phyloP scores from a whole-genome alignment of 2,888 invertebrate species.

The Nomada ruficornis region DNA sequence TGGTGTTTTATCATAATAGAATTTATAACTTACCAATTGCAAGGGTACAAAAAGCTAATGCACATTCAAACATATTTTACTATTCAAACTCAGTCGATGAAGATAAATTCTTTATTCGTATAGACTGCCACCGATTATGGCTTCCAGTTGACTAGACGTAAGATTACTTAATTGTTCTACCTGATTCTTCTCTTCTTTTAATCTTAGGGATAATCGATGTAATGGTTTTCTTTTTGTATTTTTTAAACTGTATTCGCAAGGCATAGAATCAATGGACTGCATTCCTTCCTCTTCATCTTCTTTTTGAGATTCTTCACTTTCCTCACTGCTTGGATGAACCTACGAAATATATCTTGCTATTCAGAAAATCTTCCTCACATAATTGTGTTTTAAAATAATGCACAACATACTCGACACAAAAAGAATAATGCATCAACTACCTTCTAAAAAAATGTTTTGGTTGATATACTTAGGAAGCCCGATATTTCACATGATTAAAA shows the following conservation, averaged over 20 bases:
- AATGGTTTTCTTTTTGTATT: conserved; percentile 59
- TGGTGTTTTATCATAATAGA: conserved; percentile 9
- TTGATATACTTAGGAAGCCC: conserved; percentile 26
- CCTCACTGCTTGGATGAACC: conserved; percentile 80
- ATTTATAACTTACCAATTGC: conserved; percentile 24
- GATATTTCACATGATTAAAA: conserved; percentile 26
- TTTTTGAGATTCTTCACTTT: conserved; percentile 78
- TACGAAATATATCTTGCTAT: conserved; percentile 70
- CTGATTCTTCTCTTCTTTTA: conserved; percentile 64
- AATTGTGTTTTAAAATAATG: neutral
- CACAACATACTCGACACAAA: neutral
- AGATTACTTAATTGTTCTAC: conserved; percentile 67
- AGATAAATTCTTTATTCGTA: conserved; percentile 51
- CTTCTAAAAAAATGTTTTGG: conserved; percentile 18
- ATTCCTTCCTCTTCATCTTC: conserved; percentile 69
- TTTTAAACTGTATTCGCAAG: conserved; percentile 53
- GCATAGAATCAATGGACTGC: conserved; percentile 39
- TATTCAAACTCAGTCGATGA: conserved; percentile 17
- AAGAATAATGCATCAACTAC: conserved; percentile 15
- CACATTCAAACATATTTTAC: conserved; percentile 22
- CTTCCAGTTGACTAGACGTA: conserved; percentile 77
- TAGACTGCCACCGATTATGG: conserved; percentile 74
- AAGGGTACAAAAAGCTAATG: conserved; percentile 11
- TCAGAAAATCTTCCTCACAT: conserved; percentile 45
- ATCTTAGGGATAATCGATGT: conserved; percentile 63